phyloP scores from a whole-genome alignment of 2,113 vertebrate genomes.

The Vanacampus margaritifer region DNA sequence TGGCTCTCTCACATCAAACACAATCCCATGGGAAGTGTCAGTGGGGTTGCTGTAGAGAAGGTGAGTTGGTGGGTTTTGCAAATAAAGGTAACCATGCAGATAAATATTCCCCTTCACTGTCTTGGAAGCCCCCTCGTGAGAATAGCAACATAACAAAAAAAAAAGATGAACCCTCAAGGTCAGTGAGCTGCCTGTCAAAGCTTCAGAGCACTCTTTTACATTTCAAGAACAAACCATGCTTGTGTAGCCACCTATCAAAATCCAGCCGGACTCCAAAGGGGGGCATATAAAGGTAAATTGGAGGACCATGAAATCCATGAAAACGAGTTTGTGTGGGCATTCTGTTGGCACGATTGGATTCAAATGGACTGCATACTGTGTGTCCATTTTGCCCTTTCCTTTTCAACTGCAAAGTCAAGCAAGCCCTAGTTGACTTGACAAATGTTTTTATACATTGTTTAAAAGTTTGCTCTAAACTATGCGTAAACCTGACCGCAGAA shows the following conservation, averaged over 20 bases:
- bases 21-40: conserved; percentile 63
- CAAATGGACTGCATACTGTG: too few species aligned
- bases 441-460: neutral
- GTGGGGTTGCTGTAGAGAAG: neutral
- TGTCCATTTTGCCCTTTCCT: too few species aligned
- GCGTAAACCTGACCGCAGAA: too few species aligned
- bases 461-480: neutral
- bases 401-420: too few species aligned
- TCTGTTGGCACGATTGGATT: neutral
- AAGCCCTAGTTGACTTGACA: neutral
- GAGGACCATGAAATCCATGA: neutral
- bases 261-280: neutral
- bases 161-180: conserved; percentile 60
- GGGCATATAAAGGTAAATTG: conserved; percentile 9
- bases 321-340: neutral
- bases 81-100: conserved; percentile 64
- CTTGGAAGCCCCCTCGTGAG: conserved; percentile 43
- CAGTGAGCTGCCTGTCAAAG: conserved; percentile 32
- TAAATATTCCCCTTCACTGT: conserved; percentile 59
- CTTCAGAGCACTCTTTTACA: conserved; percentile 19
- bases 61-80: conserved; percentile 33
- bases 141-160: conserved; percentile 51
- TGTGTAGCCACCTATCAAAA: conserved; percentile 19
- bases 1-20: conserved; percentile 66
- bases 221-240: conserved; percentile 27